Evolutionary conservation across 2,797 vertebrate genomes (phyloP).

Genomic region (Brachyalestes nurse): DNA sequence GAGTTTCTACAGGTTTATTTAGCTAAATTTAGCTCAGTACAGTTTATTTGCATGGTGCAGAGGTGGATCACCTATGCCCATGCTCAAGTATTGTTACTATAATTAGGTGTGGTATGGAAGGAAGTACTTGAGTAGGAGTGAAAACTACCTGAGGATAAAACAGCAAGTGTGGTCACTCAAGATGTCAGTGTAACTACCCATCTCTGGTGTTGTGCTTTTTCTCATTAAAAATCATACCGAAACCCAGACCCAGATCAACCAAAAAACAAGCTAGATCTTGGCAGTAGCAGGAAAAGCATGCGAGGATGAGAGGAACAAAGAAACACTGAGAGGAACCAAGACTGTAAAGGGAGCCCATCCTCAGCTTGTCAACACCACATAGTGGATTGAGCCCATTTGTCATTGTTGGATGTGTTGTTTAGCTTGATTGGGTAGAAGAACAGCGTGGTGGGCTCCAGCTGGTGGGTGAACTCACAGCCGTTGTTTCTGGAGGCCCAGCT

Average conservation of each 20-base stretch:
- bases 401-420: slow-evolving; percentile 37
- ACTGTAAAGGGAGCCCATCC: neutral
- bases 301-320: neutral
- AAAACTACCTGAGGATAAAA: neutral
- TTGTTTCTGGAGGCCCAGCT: slow-evolving; percentile 50
- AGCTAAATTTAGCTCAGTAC: neutral
- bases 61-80: neutral
- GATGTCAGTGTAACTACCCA: no score
- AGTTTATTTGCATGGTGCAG: neutral
- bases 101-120: no score
- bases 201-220: no score
- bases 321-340: neutral
- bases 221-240: no score
- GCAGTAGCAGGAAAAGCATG: neutral
- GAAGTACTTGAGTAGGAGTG: neutral
- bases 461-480: slow-evolving; percentile 66
- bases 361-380: neutral
- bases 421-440: slow-evolving; percentile 28
- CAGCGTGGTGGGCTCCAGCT: slow-evolving; percentile 52
- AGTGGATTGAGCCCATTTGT: slow-evolving; percentile 38
- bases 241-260: neutral
- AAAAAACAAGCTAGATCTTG: neutral
- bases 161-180: neutral
- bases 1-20: neutral
- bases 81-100: no score